Evolutionary conservation across 2,113 vertebrate genomes (phyloP).

Genomic region (Lepisosteus osseus): DNA sequence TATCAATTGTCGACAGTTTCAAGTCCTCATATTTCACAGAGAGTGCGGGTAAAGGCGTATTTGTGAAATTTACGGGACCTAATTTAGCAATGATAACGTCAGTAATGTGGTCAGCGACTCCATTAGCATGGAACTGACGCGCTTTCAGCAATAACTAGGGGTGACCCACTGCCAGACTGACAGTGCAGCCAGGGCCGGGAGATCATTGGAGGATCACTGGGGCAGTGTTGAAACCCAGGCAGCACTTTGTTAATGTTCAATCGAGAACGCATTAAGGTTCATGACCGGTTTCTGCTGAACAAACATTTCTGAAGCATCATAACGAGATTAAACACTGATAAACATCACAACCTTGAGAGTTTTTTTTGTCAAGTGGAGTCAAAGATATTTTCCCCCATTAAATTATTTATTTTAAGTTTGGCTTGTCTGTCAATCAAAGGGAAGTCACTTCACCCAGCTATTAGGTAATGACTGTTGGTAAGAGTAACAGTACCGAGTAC

Average conservation of each 20-base stretch:
- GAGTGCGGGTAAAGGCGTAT: too few species aligned
- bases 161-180: conserved; percentile 13
- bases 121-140: too few species aligned
- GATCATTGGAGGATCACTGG: conserved; percentile 25
- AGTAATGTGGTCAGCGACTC: too few species aligned
- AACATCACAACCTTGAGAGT: conserved; percentile 72
- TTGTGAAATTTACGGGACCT: too few species aligned
- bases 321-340: conserved; percentile 82
- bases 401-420: too few species aligned
- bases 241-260: conserved; percentile 94
- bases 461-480: not conserved
- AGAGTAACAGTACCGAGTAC: not conserved
- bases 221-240: conserved; percentile 58
- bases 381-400: conserved; percentile 13
- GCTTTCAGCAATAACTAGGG: not conserved
- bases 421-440: too few species aligned
- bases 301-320: conserved; percentile 95
- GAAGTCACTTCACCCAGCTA: too few species aligned
- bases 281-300: conserved; percentile 90
- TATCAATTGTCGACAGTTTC: too few species aligned
- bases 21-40: too few species aligned
- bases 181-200: conserved; percentile 12
- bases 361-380: conserved; percentile 32
- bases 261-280: conserved; percentile 77
- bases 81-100: too few species aligned